Conservation (phyloP, 1,140 invertebrate species). For the Leptestheria dahalacensis region DNA sequence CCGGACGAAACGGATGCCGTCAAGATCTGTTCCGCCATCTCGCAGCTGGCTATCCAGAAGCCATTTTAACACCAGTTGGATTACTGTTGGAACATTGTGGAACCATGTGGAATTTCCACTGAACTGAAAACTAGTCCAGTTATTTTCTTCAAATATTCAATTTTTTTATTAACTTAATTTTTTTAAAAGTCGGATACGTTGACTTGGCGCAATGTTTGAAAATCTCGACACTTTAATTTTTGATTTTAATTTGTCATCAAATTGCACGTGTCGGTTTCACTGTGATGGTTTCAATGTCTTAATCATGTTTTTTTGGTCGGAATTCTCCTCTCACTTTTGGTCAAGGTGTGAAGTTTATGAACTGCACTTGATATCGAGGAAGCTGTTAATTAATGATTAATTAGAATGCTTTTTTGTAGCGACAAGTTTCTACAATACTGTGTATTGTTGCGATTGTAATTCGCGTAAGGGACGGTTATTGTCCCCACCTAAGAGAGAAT, state of each 20-base stretch:
- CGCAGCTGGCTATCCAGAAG: conserved; percentile 25
- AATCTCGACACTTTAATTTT: neutral
- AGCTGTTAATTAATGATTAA: neutral
- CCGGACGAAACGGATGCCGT: conserved; percentile 76
- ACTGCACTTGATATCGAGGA: too few species aligned
- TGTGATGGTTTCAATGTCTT: too few species aligned
- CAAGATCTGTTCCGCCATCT: conserved; percentile 71
- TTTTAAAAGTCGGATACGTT: neutral
- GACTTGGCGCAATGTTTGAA: neutral
- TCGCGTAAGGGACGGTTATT: neutral
- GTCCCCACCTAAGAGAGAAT: neutral
- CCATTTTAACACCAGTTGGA: neutral
- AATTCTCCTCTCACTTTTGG: too few species aligned
- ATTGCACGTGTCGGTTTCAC: too few species aligned
- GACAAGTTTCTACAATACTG: neutral
- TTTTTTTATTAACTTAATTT: too few species aligned
- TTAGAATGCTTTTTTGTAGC: neutral
- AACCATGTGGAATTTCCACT: neutral
- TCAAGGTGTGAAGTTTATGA: too few species aligned
- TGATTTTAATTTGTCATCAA: neutral
- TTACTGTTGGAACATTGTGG: too few species aligned
- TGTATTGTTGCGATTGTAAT: neutral
- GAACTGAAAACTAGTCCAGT: too few species aligned
- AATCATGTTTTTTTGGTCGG: too few species aligned
- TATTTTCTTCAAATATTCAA: too few species aligned